Base-by-base conservation (phyloP, 2,113 vertebrate species). In the Strigops habroptila region DNA sequence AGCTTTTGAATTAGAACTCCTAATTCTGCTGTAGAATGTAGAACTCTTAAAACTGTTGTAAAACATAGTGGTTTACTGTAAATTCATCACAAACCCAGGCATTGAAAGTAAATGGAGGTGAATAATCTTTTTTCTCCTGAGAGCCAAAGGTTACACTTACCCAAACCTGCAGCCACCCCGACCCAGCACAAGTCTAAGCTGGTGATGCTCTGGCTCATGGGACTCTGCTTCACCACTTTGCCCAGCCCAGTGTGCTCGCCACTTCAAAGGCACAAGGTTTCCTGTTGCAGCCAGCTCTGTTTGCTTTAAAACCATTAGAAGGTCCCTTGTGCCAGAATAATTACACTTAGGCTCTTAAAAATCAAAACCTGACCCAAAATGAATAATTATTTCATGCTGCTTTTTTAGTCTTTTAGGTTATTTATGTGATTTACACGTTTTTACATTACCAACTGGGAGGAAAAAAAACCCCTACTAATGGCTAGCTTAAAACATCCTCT, bases 361-460 rank as follows among this genome's bases (percentile, higher is more conserved):
- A 64, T 37, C 53, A 94, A 92, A 95, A 88, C 43, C 25, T 35
- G 39, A 80, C 57, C 44, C 23, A 73, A 91, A 93, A 91, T 30
- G 46, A 94, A 24, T 69, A 90, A 91, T 90, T 91, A 91, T 59
- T 94, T 91, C 44, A 90, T 90, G 94, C 51, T 80, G 37, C n/a
- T 95, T 94, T 95, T 94, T 86, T 84, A 93, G 74, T 85, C 39
- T 79, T 88, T 62, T 43, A 69, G 33, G 28, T 88, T 95, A 93
- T 94, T 91, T 88, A 95, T 33, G 59, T 65, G 59, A 74, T 82
- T 69, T 85, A 80, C 57, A 64, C 89, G 76, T 64, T 91, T 88
- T 76, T 62, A 51, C 33, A 43, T 19, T 86, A 82, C 33, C 28
- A 59, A 18, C 18, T 74, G 3, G 2, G 55, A 93, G 39, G 0